Base-by-base conservation (phyloP, 2,113 vertebrate species). In the Ctenomys sociabilis region DNA sequence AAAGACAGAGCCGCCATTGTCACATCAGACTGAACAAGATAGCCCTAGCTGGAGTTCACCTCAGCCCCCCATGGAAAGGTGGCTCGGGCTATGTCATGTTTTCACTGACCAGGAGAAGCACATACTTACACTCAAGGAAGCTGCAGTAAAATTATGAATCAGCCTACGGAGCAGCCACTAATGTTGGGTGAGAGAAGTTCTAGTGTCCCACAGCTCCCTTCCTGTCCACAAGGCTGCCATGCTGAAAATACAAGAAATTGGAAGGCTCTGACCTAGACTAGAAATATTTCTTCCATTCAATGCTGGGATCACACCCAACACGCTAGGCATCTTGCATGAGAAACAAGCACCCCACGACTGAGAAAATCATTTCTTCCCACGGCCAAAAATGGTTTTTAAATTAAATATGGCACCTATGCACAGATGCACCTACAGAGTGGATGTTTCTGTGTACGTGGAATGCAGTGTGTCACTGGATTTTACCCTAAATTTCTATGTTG, bases 181-280 rank as follows among this genome's bases (percentile, higher is more conserved):
- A 35, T 89, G 16, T 16, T 72, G 52, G 43, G 52, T 43, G 5
- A 59, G 57, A 21, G 57, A 90, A 81, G 7, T 90, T 66, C 91
- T 59, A 35, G 13, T 28, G 10, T 54, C 37, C 14, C 83, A 52
- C 2, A 70, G 7, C 89, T 80, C 30, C 22, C 68, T 37, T 73
- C 28, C 77, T 96, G 73, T 45, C 10, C 26, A 78, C 86, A 59
- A 90, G 64, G 73, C 81, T n/a, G 26, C 32, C n/a, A 43, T 43
- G 24, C 21, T 89, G 45, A 73, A 43, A 57, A 90, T 72, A 28
- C 68, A 68, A n/a, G 21, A 5, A 88, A 95, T 88, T 45, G 21
- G 57, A 88, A 92, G 59, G 22, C 78, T 97, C 82, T 91, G 52
- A 96, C 95, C 13, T 21, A 2, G 17, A 70, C 66, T 70, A n/a